Evolutionary conservation across 2,888 invertebrate genomes (phyloP), one percentile per base, ranked within the genome.

Genomic region (Cynaeus angustus): DNA sequence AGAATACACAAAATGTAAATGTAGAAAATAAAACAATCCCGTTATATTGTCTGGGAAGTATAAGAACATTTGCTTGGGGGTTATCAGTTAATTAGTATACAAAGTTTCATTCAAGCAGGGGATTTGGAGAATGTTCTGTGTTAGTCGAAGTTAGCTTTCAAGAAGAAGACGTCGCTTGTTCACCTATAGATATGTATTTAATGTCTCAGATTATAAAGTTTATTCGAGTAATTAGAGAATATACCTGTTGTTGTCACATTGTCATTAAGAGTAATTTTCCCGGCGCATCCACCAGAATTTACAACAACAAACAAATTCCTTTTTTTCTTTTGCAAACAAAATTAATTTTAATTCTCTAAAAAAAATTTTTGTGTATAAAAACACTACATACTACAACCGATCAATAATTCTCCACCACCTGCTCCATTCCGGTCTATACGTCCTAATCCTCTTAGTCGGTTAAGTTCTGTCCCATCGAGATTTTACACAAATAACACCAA

Each of bases 61-160:
- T n/a, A 50, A 9, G 9, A 28, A 8, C 48, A 21, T 50, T 28
- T 50, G 48, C n/a, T 41, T n/a, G 10, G 37, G 43, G 26, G 41
- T 56, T 56, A 56, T 56, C 56, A 37, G 37, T 56, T 56, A 56
- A 56, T 56, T 56, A 56, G 26, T 56, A 21, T 14, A 16, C 41
- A 37, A 55, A 43, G 56, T 56, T 56, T 43, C 56, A 21, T 43
- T 52, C 6, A 33, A 52, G 52, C 30, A 9, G 12, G 52, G 52
- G 52, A 28, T 33, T 28, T 41, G 2, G 41, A 21, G 52, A n/a
- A 48, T 52, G 52, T 52, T 30, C 28, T 28, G 26, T 28, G 30
- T 52, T 41, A 41, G 10, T 41, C 41, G 4, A 12, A 13, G 1
- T 41, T 6, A 13, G 41, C 12, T 38, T 38, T 38, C 28, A 7